Evolutionary conservation across 2,113 vertebrate genomes (phyloP).

Genomic region (Pleuronectes platessa): DNA sequence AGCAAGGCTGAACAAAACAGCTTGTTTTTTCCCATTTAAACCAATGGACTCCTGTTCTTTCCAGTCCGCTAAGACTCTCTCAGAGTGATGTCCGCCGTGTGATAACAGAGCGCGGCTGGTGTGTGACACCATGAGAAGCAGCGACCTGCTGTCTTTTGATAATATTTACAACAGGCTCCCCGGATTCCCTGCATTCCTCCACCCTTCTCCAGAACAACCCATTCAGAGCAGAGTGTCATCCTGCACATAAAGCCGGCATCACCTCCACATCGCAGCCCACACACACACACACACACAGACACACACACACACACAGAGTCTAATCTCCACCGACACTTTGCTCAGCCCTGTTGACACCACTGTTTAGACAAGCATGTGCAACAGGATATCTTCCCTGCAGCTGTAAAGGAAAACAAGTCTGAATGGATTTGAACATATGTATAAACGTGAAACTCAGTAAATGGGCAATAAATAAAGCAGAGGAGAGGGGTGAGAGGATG

Average conservation of each 20-base stretch:
- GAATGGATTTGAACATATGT: constrained; percentile 20
- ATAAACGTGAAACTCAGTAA: constrained; percentile 47
- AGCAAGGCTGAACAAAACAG: background rate
- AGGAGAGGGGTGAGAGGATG: constrained; percentile 26
- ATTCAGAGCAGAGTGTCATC: constrained; percentile 47
- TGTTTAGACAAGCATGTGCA: constrained; percentile 31
- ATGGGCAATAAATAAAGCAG: constrained; percentile 43
- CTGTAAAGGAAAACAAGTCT: constrained; percentile 2
- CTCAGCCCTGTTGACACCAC: constrained; percentile 22
- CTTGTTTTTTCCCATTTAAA: background rate
- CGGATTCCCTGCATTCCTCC: constrained; percentile 71
- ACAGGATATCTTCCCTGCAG: constrained; percentile 11
- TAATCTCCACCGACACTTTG: constrained; percentile 8
- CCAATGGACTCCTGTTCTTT: background rate
- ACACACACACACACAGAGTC: constrained; percentile 13
- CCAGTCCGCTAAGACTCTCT: background rate
- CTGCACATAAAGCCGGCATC: constrained; percentile 37
- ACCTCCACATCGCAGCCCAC: constrained; percentile 17
- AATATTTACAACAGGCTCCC: constrained; percentile 58
- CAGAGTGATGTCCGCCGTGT: background rate
- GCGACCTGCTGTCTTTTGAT: constrained; percentile 46
- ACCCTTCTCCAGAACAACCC: constrained; percentile 61
- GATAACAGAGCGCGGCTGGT: constrained; percentile 15
- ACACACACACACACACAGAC: background rate
- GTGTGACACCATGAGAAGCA: constrained; percentile 22